Evolutionary conservation across 2,797 vertebrate genomes (phyloP).

Genomic region (Tauraco hartlaubi): DNA sequence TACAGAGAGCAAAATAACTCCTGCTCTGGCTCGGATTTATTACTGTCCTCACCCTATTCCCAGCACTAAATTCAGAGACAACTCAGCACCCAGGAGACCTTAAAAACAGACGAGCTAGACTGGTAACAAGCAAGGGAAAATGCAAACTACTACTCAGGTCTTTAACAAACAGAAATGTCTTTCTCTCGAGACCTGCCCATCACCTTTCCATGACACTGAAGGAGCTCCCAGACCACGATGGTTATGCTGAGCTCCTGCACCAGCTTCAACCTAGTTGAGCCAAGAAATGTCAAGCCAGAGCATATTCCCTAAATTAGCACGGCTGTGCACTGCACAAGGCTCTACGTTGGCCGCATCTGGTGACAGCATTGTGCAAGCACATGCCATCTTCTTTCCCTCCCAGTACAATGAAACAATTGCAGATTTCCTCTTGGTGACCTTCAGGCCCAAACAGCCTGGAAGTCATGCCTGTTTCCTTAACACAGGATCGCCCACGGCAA

Average conservation of each 20-base stretch:
- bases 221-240: rapidly evolving
- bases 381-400: not conserved
- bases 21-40: not conserved
- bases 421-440: not conserved
- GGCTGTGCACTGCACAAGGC: rapidly evolving
- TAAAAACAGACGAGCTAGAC: not conserved
- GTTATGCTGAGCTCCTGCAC: not conserved
- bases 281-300: not conserved
- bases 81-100: not conserved
- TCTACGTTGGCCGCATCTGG: not conserved
- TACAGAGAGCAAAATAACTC: not conserved
- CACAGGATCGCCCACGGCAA: not conserved
- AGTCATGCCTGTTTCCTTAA: not conserved
- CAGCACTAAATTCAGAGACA: not conserved
- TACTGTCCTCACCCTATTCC: not conserved
- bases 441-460: not conserved
- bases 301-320: not conserved
- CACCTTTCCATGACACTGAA: not conserved
- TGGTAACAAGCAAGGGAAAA: not conserved
- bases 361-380: not conserved
- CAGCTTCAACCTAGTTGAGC: not conserved
- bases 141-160: not conserved
- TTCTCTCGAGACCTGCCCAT: not conserved
- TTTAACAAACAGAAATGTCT: not conserved
- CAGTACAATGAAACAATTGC: not conserved